Conservation (phyloP, 2,113 vertebrate species). For the Chaenocephalus aceratus region DNA sequence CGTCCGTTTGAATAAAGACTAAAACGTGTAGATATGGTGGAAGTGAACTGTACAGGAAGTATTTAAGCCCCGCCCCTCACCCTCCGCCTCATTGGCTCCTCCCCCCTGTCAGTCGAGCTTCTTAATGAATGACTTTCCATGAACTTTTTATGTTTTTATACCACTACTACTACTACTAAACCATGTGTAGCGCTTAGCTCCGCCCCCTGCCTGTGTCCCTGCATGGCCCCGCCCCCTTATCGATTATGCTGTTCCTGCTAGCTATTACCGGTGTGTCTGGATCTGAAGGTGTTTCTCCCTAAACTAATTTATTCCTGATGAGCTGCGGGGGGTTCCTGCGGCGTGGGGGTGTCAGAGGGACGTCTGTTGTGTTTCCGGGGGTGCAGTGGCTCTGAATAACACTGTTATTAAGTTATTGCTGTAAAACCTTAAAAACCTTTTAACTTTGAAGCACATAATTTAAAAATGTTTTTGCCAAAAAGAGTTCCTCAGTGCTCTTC, state of each 20-base stretch:
- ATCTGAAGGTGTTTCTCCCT: no score
- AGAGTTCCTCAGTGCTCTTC: conserved; percentile 51
- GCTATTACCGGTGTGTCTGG: conserved; percentile 72
- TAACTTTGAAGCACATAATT: conserved; percentile 80
- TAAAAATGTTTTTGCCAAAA: conserved; percentile 72
- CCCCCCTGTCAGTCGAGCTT: conserved; percentile 75
- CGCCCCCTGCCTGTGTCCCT: conserved; percentile 83
- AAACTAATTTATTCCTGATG: no score
- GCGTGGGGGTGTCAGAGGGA: no score
- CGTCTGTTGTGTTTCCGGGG: background rate
- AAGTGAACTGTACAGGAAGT: conserved; percentile 43
- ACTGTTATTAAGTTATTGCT: conserved; percentile 98
- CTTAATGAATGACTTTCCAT: conserved; percentile 59
- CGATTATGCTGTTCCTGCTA: conserved; percentile 82
- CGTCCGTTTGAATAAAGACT: conserved; percentile 87
- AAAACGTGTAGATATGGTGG: conserved; percentile 36
- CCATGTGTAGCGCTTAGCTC: conserved; percentile 79
- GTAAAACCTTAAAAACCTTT: conserved; percentile 86
- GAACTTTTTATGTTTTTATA: conserved; percentile 88
- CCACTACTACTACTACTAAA: conserved; percentile 82
- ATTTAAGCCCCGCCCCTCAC: conserved; percentile 53
- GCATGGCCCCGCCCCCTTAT: conserved; percentile 89
- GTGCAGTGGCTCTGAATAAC: conserved; percentile 86
- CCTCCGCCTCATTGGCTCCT: conserved; percentile 35
- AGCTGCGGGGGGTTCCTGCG: no score